phyloP scores from a whole-genome alignment of 2,113 vertebrate genomes.

The Peromyscus californicus region DNA sequence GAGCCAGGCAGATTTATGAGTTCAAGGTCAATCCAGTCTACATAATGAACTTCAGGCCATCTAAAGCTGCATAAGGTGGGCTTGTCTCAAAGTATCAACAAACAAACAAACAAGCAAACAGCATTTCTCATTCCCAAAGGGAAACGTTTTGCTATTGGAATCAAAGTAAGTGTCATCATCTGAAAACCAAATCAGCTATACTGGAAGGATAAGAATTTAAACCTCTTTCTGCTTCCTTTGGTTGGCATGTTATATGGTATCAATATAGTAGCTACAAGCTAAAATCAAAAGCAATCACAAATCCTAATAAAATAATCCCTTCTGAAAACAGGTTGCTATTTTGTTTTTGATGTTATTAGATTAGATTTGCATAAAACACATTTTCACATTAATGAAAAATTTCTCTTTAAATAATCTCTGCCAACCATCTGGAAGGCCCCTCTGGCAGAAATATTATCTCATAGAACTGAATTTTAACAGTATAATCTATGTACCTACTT shows the following conservation, averaged over 20 bases:
- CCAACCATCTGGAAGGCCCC: background rate
- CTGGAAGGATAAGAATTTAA: background rate
- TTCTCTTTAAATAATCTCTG: background rate
- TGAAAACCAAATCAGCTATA: background rate
- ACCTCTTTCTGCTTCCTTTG: background rate
- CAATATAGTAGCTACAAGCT: background rate
- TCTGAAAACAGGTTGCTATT: background rate
- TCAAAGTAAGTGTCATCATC: too few relatives aligned
- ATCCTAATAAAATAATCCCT: slow-evolving; percentile 19
- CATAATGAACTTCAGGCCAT: too few relatives aligned
- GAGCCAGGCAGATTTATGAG: too few relatives aligned
- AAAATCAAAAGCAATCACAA: background rate
- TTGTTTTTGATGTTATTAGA: slow-evolving; percentile 42
- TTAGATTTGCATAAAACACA: background rate
- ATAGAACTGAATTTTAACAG: background rate
- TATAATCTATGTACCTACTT: background rate
- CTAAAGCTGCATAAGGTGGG: too few relatives aligned
- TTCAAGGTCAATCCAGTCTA: too few relatives aligned
- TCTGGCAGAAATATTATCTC: background rate
- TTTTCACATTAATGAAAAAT: slow-evolving; percentile 45
- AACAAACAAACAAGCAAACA: too few relatives aligned
- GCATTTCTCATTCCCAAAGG: too few relatives aligned
- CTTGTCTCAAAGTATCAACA: too few relatives aligned
- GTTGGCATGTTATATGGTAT: background rate
- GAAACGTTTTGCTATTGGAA: too few relatives aligned